phyloP scores from a whole-genome alignment of 1,140 invertebrate species.

The Paralvinella palmiformis region DNA sequence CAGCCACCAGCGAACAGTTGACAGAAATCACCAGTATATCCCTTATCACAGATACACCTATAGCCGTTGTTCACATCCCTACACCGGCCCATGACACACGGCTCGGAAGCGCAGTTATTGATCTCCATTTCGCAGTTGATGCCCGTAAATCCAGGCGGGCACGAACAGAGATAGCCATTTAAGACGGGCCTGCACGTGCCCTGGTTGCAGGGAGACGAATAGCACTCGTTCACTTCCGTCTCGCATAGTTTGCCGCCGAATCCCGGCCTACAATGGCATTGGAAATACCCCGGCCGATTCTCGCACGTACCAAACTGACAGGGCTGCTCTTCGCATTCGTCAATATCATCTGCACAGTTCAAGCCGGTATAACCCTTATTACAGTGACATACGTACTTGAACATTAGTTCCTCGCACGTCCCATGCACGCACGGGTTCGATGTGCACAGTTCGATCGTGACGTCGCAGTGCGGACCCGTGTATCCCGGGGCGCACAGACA shows the following conservation, averaged over 20 bases:
- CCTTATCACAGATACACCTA: not conserved
- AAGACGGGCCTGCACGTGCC: not conserved
- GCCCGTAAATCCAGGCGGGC: not conserved
- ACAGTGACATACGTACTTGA: slow-evolving; percentile 18
- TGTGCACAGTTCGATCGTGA: not conserved
- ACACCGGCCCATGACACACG: not conserved
- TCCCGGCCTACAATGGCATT: slow-evolving; percentile 7
- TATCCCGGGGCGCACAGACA: slow-evolving; percentile 60
- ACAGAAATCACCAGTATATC: not conserved
- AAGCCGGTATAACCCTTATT: slow-evolving; percentile 16
- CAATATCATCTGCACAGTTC: slow-evolving; percentile 19
- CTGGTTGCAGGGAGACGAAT: not conserved
- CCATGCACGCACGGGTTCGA: not conserved
- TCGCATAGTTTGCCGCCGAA: slow-evolving; percentile 4
- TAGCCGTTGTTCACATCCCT: not conserved
- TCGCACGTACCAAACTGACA: slow-evolving; percentile 14
- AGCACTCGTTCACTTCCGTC: not conserved
- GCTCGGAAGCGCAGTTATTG: not conserved
- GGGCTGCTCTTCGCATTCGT: slow-evolving; percentile 9
- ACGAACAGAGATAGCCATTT: not conserved
- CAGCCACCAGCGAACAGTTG: not conserved
- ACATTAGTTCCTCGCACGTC: not conserved
- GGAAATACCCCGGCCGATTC: not conserved
- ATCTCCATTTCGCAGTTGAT: not conserved
- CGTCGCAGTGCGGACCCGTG: slow-evolving; percentile 63